Base-by-base conservation (phyloP, 2,888 invertebrate genomes). In the Meiosimyza platycephala region DNA sequence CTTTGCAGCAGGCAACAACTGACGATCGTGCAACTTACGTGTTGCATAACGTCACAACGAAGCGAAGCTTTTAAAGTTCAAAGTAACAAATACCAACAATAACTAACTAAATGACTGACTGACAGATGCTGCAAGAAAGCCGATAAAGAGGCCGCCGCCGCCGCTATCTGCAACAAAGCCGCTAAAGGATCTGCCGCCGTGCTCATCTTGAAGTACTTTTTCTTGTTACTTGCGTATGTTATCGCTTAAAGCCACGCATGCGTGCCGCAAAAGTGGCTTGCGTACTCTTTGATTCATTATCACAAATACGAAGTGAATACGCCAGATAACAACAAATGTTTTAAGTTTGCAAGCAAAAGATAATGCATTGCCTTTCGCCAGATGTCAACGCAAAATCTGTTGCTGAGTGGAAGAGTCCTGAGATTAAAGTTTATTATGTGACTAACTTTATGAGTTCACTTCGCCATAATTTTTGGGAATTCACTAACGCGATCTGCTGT, bases 261-360 rank as follows among this genome's bases (percentile, higher is more conserved):
- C n/a, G 62, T 60, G 63, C 47, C 9, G 47, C 22, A 22, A 22
- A 22, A 22, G 22, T 22, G 22, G 22, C 16, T 28, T 15, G 40
- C 60, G 33, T 13, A 13, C 40, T 11, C 60, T 62, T 62, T 62
- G 63, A 63, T 63, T 47, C 48, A 47, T 63, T 48, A 63, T 63
- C 63, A 48, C 47, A 40, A 40, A 40, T 40, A 9, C 6, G 9
- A 40, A 40, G 40, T 40, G 40, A 40, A 47, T 16, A 40, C 33
- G 33, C n/a, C 33, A 15, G 62, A 62, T 62, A 62, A 62, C 62
- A 40, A 16, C 16, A 33, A 40, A 22, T 11, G 57, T 57, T 57
- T 57, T 13, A 28, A 28, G 18, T 11, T 22, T 28, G 13, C 22
- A 22, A 18, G 6, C 28, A 57, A 22, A n/a, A 57, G 40, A 22